Evolutionary conservation across 2,888 invertebrate species (phyloP).

Genomic region (Schizotus pectinicornis): DNA sequence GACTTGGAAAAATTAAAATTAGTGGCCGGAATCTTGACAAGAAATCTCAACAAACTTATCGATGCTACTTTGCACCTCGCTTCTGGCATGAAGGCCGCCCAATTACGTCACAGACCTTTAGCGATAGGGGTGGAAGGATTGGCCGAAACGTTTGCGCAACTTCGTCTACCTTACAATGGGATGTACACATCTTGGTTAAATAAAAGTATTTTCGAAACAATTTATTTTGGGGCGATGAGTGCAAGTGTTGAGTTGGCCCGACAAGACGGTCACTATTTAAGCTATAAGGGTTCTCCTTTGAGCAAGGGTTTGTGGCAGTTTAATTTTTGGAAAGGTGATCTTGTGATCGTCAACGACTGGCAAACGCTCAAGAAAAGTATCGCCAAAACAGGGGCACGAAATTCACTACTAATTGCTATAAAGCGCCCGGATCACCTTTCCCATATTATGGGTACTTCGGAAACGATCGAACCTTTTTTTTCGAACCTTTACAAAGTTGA

Average conservation of each 20-base stretch:
- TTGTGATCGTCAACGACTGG: constrained; percentile 58
- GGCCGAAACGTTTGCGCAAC: constrained; percentile 89
- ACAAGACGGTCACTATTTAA: constrained; percentile 82
- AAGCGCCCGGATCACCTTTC: constrained; percentile 73
- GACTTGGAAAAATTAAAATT: constrained; percentile 63
- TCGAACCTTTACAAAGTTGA: constrained; percentile 68
- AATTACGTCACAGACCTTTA: constrained; percentile 55
- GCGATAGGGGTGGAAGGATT: constrained; percentile 88
- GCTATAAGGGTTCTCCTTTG: constrained; percentile 87
- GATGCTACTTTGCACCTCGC: constrained; percentile 69
- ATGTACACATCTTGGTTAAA: too few species aligned
- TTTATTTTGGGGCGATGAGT: constrained; percentile 93
- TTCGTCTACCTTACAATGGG: constrained; percentile 91
- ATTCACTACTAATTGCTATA: constrained; percentile 67
- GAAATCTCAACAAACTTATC: constrained; percentile 68
- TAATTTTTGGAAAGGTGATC: constrained; percentile 88
- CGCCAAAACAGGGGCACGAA: constrained; percentile 65
- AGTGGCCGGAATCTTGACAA: constrained; percentile 63
- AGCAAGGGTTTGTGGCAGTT: constrained; percentile 93
- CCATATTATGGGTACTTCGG: constrained; percentile 71
- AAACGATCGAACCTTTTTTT: constrained; percentile 69
- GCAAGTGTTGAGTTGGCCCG: constrained; percentile 91
- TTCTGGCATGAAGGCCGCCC: constrained; percentile 62
- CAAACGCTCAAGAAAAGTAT: constrained; percentile 60
- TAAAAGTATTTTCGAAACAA: constrained; percentile 93